A percentile compares a stretch with the other conserved stretches of the same genome.
These are phyloP conservation scores for Lasiurus cinereus DNA, from an alignment of 2,113 vertebrate species.

Conservation along the genomic window DNA sequence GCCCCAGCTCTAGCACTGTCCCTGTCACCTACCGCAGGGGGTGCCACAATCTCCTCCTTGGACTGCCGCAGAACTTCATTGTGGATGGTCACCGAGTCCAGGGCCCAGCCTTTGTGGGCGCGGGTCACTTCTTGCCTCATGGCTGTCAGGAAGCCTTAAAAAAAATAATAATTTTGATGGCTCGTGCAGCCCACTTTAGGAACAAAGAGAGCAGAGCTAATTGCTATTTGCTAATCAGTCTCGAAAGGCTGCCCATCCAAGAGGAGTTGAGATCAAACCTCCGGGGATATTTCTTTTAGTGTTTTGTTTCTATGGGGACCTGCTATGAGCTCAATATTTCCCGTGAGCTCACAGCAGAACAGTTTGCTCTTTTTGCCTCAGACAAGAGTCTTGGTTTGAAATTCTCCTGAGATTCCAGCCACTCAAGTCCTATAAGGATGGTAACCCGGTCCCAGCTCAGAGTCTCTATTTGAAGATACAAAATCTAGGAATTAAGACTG, in stretches of 20 bases:
- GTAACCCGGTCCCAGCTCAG: neutral
- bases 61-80: conserved; percentile 87
- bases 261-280: neutral
- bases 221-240: neutral
- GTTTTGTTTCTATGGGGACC: conserved; percentile 42
- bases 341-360: neutral
- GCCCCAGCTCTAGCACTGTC: neutral
- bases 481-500: conserved; percentile 16
- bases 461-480: conserved; percentile 48
- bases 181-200: neutral
- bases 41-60: conserved; percentile 86
- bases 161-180: neutral
- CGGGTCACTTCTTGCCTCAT: conserved; percentile 90
- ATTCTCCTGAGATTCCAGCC: conserved; percentile 51
- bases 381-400: neutral
- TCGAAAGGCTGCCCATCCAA: neutral
- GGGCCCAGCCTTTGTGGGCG: conserved; percentile 90
- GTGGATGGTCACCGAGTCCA: conserved; percentile 88
- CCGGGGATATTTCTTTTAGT: neutral
- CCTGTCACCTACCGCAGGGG: conserved; percentile 85
- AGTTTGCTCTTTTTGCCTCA: conserved; percentile 8
- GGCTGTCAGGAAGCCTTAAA: conserved; percentile 89
- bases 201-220: neutral
- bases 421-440: neutral
- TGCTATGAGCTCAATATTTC: neutral